phyloP scores from a whole-genome alignment of 1,140 invertebrate species.

The Saccostrea glomerata region DNA sequence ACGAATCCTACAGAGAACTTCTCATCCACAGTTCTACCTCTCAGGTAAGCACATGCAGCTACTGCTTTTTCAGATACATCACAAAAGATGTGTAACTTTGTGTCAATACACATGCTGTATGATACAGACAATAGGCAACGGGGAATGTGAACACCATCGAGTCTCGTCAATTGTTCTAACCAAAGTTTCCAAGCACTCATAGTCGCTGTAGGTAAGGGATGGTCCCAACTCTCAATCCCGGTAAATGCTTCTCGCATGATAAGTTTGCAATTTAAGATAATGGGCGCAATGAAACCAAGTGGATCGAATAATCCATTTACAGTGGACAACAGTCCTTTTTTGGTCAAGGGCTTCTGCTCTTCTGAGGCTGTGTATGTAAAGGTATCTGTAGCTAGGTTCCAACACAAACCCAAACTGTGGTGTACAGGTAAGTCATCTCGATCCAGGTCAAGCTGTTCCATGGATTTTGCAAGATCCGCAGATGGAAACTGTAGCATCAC shows the following conservation, averaged over 20 bases:
- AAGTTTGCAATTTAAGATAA: too few species aligned
- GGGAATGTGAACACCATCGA: conserved; percentile 41
- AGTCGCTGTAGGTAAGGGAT: too few species aligned
- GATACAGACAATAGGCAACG: conserved; percentile 50
- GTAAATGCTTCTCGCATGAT: too few species aligned
- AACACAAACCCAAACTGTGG: conserved; percentile 50
- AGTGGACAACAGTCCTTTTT: background rate
- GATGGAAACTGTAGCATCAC: too few species aligned
- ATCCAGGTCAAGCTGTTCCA: conserved; percentile 36
- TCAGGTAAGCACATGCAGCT: conserved; percentile 45
- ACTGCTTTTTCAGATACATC: conserved; percentile 57
- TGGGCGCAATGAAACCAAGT: too few species aligned
- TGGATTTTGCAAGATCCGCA: background rate
- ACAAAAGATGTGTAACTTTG: conserved; percentile 49
- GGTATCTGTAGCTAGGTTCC: conserved; percentile 49
- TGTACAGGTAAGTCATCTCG: conserved; percentile 51
- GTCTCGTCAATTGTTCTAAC: conserved; percentile 36
- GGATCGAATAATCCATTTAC: too few species aligned
- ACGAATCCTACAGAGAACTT: conserved; percentile 36
- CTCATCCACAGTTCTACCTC: background rate
- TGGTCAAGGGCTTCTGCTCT: background rate
- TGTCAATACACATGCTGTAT: conserved; percentile 32
- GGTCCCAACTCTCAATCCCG: too few species aligned
- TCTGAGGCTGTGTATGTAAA: conserved; percentile 1
- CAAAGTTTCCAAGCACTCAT: conserved; percentile 49